Base-by-base conservation (phyloP, 2,888 invertebrate species). In the Linnaemya tessellans region DNA sequence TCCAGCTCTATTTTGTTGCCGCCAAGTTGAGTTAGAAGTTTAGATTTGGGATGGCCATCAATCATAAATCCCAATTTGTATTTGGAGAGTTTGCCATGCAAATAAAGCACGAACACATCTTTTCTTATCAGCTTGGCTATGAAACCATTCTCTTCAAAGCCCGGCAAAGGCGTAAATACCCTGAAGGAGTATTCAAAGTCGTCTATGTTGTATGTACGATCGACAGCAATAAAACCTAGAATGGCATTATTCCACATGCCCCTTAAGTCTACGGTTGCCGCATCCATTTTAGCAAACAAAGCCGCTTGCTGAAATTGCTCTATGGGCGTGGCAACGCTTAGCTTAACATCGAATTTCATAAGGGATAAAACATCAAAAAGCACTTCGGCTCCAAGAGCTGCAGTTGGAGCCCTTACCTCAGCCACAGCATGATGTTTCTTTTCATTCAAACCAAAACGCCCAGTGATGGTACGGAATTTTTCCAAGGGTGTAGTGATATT, bases 141-240 rank as follows among this genome's bases (percentile, higher is more conserved):
- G 10, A 96, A 93, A 0, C 97, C 97, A 88, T 96, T 96, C 89
- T 96, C 95, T 89, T 96, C 95, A 87, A 96, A 95, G 5, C 95
- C 95, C 88, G 95, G 94, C n/a, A 97, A 91, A 0, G 97, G 97
- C 0, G 97, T 96, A 89, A 95, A 96, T 54, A 97, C 92, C 87
- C 95, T 94, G 91, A 96, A 96, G 0, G 96, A 94, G 91, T 97
- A 97, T 86, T 96, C 95, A 87, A 97, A 96, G 91, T 97, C 95
- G 13, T 95, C 94, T 20, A 95, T 90, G 65, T 94, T 94, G 0
- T 86, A 77, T 87, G 89, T 89, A 35, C 90, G 95, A 96, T 96
- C 97, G 56, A 96, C 95, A 56, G 97, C 97, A 0, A 95, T 95
- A 90, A 97, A 96, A 10, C 97, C 97, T 38, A 95, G 94, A 68